Conservation (phyloP, 1,140 invertebrate genomes). For the Zaprionus davidi region DNA sequence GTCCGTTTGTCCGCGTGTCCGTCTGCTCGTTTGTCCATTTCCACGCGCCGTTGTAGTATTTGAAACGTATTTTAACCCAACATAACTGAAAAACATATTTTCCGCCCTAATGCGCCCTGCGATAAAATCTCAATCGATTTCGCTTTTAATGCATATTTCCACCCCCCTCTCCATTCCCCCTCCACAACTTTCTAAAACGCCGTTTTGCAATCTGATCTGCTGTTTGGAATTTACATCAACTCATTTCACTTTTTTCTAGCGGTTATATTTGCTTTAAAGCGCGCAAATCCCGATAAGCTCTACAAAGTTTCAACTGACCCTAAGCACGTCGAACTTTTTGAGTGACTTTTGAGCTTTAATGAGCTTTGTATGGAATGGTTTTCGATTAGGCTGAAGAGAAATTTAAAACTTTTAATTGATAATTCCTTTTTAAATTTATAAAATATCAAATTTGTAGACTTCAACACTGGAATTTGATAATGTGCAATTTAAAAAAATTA, state of each 20-base stretch:
- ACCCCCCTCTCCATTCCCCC: neutral
- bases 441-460: too few species aligned
- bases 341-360: conserved; percentile 1
- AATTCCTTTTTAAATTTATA: too few species aligned
- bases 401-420: too few species aligned
- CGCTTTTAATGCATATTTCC: conserved; percentile 3
- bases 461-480: too few species aligned
- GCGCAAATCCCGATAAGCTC: neutral
- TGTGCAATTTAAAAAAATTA: too few species aligned
- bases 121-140: conserved; percentile 20
- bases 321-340: neutral
- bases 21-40: conserved; percentile 43
- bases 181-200: neutral
- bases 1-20: neutral
- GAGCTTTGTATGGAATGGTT: neutral
- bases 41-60: conserved; percentile 51
- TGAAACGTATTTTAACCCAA: conserved; percentile 33
- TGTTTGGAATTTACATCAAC: conserved; percentile 1
- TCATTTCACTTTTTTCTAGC: neutral
- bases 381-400: neutral
- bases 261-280: neutral
- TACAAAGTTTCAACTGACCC: neutral
- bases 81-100: conserved; percentile 26
- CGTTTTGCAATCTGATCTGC: conserved; percentile 1
- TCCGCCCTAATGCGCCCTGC: conserved; percentile 4